A percentile compares a stretch with the other conserved stretches of the same genome.
phyloP scores from a whole-genome alignment of 2,888 invertebrate genomes.

The Ichneumon xanthorius region DNA sequence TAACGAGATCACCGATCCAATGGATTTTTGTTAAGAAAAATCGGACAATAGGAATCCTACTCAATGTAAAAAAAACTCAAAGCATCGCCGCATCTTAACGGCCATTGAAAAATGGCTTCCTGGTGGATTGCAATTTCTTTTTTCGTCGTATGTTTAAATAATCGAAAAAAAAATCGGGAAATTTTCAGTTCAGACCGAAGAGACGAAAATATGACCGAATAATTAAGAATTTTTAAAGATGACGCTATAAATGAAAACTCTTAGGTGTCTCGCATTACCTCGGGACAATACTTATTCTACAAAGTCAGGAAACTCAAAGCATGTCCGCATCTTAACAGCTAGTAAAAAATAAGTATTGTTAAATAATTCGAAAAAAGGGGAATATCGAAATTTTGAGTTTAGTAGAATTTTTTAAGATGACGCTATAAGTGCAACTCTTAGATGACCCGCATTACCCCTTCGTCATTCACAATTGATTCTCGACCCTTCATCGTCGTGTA shows the following conservation, averaged over 20 bases:
- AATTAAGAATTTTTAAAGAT: too few species aligned
- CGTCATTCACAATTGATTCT: background rate
- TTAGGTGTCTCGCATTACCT: conserved; percentile 19
- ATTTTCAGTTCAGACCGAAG: too few species aligned
- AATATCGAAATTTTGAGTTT: too few species aligned
- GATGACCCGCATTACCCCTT: conserved; percentile 16
- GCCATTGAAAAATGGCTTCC: background rate
- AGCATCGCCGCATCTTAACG: background rate
- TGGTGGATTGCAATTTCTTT: too few species aligned
- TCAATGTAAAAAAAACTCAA: background rate
- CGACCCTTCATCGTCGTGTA: conserved; percentile 29
- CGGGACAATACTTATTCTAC: background rate
- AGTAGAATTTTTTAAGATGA: too few species aligned
- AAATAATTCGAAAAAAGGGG: too few species aligned
- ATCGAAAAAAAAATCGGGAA: too few species aligned
- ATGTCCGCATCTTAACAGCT: background rate
- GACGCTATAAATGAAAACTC: background rate
- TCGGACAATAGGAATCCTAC: background rate
- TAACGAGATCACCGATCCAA: conserved; percentile 4
- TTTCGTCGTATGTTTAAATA: background rate
- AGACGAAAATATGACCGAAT: too few species aligned
- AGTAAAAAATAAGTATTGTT: background rate
- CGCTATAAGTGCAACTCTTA: background rate
- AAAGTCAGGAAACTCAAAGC: background rate
- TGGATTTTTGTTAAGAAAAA: background rate